Conservation (phyloP, 2,113 vertebrate species). For the Rhegmatorhina hoffmannsi region DNA sequence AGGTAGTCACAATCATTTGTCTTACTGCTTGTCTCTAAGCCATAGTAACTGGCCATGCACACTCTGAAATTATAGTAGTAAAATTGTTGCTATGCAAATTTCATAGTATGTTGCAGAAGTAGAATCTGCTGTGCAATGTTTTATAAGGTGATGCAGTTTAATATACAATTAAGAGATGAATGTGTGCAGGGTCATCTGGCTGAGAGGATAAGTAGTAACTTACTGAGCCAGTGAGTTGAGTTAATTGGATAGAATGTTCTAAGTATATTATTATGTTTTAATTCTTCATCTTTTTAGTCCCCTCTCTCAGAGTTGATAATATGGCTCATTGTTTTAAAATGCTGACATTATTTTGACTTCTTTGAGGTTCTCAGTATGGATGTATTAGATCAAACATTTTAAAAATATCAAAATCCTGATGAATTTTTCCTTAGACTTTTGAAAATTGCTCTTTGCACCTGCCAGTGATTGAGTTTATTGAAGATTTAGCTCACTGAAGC, state of each 20-base stretch:
- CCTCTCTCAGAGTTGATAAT: background rate
- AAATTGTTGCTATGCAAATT: background rate
- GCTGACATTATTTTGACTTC: background rate
- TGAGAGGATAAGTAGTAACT: conserved; percentile 22
- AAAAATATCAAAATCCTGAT: background rate
- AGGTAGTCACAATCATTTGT: background rate
- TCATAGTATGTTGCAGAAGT: background rate
- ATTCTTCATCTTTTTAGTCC: conserved; percentile 53
- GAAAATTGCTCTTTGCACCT: background rate
- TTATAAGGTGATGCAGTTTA: background rate
- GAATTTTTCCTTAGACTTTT: background rate
- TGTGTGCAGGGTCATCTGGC: background rate
- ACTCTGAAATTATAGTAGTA: background rate
- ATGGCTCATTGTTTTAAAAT: background rate
- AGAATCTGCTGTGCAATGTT: background rate
- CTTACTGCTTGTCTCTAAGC: background rate
- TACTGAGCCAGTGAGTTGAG: conserved; percentile 17
- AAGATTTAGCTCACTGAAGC: background rate
- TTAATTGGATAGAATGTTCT: conserved; percentile 46
- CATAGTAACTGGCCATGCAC: background rate
- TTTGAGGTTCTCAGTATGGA: background rate
- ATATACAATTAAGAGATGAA: background rate
- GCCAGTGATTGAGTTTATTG: background rate
- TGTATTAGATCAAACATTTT: background rate
- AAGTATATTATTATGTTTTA: conserved; percentile 17